Base-by-base conservation (phyloP, 1,140 invertebrate genomes). In the Harpegnathos saltator region DNA sequence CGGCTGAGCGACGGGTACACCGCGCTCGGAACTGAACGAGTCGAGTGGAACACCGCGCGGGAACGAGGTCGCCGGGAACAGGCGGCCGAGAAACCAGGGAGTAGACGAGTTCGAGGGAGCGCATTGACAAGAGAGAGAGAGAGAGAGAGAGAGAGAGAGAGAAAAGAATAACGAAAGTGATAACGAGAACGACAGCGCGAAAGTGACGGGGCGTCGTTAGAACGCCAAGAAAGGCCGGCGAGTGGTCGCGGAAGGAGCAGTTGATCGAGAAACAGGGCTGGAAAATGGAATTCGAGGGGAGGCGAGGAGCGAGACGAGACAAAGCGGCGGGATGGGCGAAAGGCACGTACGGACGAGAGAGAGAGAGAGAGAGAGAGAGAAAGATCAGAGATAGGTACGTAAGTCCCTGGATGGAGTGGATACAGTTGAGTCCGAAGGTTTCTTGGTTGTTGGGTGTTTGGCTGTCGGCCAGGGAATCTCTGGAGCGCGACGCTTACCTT, bases 391-490 rank as follows among this genome's bases (percentile, higher is more conserved):
- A 58, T 82, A 68, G 85, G 85, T 86, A 81, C 81, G 75, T 78
- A 73, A 73, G 75, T 85, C 83, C 75, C 58, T 87, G 85, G 83
- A 84, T 84, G 83, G 87, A 85, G 85, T 86, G 84, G 83, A 82
- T 90, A 89, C 73, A 89, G 84, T 85, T 77, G 85, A 90, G 83
- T 89, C 90, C 83, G 81, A 91, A 86, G 86, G 82, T 91, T 91
- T 90, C 89, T 90, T 89, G 82, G 90, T 90, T 91, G 89, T 90
- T 91, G 90, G 89, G 82, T 85, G 87, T 91, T 91, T 91, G 91
- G 91, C 90, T 85, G 86, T 85, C 83, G 58, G 89, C 90, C 90
- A 91, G 82, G 74, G 87, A 91, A 91, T 91, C 88, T 90, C 85
- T 78, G 73, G 85, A 88, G 88, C 84, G 86, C 83, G 63, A 89